These are phyloP conservation scores for Smittia sp. DNA, from an alignment of 2,888 invertebrate genomes.

Conservation along the genomic window DNA sequence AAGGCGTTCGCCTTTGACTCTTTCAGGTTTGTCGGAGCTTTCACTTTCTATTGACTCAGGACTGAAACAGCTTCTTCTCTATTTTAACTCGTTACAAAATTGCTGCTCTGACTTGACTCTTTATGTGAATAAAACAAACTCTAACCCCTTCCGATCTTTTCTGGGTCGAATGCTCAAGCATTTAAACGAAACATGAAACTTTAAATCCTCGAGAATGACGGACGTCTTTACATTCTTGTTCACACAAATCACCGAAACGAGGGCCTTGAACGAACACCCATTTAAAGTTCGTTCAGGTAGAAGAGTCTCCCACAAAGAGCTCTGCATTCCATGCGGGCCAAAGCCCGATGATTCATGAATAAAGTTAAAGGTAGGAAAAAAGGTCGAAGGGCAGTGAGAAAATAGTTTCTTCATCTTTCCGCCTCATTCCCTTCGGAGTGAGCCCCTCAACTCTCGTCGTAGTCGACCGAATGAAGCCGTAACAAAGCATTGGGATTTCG, in stretches of 20 bases:
- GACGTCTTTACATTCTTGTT: neutral
- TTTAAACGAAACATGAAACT: neutral
- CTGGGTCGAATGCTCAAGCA: neutral
- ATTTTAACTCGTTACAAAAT: too few species aligned
- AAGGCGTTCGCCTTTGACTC: neutral
- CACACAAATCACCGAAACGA: neutral
- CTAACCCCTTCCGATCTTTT: too few species aligned
- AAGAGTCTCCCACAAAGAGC: neutral
- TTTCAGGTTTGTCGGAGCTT: too few species aligned
- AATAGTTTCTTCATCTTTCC: constrained; percentile 19
- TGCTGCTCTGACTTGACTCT: too few species aligned
- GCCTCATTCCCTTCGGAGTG: neutral
- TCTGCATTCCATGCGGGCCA: neutral
- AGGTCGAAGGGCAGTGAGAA: neutral
- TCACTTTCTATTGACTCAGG: too few species aligned
- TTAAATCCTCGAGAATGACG: constrained; percentile 2
- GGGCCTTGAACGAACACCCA: neutral
- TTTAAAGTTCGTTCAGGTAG: constrained; percentile 36
- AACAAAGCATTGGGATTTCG: neutral
- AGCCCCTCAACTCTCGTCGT: neutral
- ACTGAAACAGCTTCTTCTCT: too few species aligned
- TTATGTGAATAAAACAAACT: too few species aligned
- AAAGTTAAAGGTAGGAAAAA: neutral
- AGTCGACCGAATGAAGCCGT: neutral
- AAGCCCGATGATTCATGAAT: neutral